A percentile compares a stretch with the other conserved stretches of the same genome.
Evolutionary conservation across 1,140 invertebrate genomes (phyloP).

Genomic region (Apis cerana): DNA sequence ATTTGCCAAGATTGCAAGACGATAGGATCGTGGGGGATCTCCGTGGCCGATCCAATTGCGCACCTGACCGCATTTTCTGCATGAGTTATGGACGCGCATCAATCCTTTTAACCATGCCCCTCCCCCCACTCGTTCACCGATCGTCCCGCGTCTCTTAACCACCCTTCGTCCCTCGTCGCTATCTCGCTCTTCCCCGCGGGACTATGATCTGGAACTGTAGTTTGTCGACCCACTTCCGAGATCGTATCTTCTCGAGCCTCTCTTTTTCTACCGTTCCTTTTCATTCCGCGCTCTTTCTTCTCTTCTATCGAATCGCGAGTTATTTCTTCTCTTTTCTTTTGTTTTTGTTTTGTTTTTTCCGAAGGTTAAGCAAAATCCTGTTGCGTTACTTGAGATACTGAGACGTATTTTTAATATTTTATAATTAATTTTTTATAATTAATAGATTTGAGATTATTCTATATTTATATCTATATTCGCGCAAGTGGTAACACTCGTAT

Average conservation of each 20-base stretch:
- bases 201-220: slow-evolving; percentile 45
- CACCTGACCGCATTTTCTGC: slow-evolving; percentile 76
- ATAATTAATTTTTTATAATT: too few relatives aligned
- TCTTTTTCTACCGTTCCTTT: slow-evolving; percentile 22
- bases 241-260: slow-evolving; percentile 49
- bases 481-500: too few relatives aligned
- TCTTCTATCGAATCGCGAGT: background rate
- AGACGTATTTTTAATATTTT: too few relatives aligned
- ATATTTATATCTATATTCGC: too few relatives aligned
- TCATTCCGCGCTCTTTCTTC: background rate
- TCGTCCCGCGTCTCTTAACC: slow-evolving; percentile 41
- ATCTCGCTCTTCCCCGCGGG: slow-evolving; percentile 60
- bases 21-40: slow-evolving; percentile 68
- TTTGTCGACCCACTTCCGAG: slow-evolving; percentile 59
- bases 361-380: too few relatives aligned
- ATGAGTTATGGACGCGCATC: slow-evolving; percentile 72
- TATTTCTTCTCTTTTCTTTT: background rate
- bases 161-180: slow-evolving; percentile 57
- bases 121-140: slow-evolving; percentile 2
- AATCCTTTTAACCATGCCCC: slow-evolving; percentile 56
- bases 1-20: slow-evolving; percentile 59
- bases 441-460: too few relatives aligned
- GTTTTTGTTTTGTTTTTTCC: too few relatives aligned
- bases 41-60: slow-evolving; percentile 74
- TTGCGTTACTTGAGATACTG: background rate